A percentile compares a stretch with the other conserved stretches of the same genome.
These are phyloP conservation scores for Sceloporus tristichus DNA, from an alignment of 2,113 vertebrate species.

Conservation along the genomic window DNA sequence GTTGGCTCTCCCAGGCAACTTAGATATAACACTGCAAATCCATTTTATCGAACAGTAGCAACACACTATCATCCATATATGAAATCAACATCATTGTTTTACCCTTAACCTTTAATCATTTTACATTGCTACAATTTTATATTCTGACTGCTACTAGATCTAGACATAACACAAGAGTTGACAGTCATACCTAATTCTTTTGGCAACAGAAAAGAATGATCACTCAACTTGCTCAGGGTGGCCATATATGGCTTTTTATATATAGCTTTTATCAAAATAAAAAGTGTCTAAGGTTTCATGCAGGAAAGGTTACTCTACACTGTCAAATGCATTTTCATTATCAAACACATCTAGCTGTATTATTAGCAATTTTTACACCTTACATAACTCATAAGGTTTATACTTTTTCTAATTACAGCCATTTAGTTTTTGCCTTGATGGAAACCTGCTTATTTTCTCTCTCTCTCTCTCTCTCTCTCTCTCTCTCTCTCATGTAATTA, in stretches of 20 bases:
- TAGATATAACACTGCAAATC: neutral
- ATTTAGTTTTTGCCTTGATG: neutral
- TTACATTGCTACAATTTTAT: neutral
- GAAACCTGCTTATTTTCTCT: neutral
- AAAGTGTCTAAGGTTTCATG: neutral
- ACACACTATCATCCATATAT: neutral
- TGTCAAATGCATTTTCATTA: slow-evolving; percentile 7
- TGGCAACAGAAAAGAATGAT: neutral
- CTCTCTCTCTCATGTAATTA: neutral
- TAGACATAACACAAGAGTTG: neutral
- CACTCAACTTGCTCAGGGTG: neutral
- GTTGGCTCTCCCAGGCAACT: too few relatives aligned
- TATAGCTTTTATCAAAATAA: slow-evolving; percentile 6
- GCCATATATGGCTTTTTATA: neutral
- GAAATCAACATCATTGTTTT: neutral
- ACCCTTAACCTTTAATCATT: neutral
- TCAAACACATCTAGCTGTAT: neutral
- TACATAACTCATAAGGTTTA: neutral
- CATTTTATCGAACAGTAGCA: neutral
- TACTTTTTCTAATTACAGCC: neutral
- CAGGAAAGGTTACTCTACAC: neutral
- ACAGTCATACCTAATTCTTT: neutral
- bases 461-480: too few relatives aligned
- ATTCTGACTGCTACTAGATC: neutral
- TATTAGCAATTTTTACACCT: neutral